phyloP scores from a whole-genome alignment of 2,113 vertebrate species.

The Neofelis nebulosa region DNA sequence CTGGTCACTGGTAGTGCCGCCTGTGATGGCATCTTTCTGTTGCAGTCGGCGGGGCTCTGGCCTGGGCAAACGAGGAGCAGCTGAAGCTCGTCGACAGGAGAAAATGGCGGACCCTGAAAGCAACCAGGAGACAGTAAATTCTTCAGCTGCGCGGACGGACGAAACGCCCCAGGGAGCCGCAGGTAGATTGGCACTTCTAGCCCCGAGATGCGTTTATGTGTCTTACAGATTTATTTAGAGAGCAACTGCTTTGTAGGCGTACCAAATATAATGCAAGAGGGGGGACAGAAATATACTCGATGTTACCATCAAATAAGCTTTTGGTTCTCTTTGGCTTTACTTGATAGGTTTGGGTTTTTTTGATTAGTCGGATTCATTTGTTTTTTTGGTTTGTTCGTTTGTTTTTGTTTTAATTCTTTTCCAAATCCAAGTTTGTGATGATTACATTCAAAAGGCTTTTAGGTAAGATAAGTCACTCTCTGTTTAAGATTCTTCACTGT shows the following conservation, averaged over 20 bases:
- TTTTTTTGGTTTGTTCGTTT: not conserved
- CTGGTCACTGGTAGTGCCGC: slow-evolving; percentile 41
- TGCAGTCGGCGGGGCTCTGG: slow-evolving; percentile 99
- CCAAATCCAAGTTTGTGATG: not conserved
- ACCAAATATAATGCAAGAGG: not conserved
- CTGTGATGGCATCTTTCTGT: slow-evolving; percentile 57
- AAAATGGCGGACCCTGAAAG: slow-evolving; percentile 99
- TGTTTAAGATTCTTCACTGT: not conserved
- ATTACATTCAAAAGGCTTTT: not conserved
- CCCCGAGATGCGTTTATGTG: not conserved
- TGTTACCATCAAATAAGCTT: not conserved
- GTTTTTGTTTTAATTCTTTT: not conserved
- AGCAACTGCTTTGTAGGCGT: not conserved
- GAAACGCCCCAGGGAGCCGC: slow-evolving; percentile 98
- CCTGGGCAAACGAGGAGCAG: slow-evolving; percentile 99
- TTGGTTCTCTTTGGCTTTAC: not conserved
- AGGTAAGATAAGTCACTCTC: not conserved
- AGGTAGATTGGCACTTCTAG: slow-evolving; percentile 84
- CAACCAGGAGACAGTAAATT: slow-evolving; percentile 98
- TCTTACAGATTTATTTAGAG: not conserved
- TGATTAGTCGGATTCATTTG: not conserved
- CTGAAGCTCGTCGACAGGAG: slow-evolving; percentile 99
- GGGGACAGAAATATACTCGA: not conserved
- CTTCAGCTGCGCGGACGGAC: slow-evolving; percentile 95
- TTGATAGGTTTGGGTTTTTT: not conserved